These are phyloP conservation scores for Platycnemis pennipes DNA, from an alignment of 2,888 invertebrate species.

Conservation along the genomic window DNA sequence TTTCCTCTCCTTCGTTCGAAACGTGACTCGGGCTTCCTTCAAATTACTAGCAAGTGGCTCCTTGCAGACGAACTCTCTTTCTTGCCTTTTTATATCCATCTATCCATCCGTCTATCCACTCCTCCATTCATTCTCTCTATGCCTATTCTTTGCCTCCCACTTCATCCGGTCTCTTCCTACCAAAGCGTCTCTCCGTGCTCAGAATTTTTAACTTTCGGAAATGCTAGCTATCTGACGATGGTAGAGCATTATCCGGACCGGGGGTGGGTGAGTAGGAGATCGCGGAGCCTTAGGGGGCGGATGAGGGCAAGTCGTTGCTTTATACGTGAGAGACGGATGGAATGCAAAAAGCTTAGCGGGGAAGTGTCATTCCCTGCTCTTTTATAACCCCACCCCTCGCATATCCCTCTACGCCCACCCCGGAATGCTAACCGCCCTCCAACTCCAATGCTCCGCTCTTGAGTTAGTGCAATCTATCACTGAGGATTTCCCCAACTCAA, in stretches of 20 bases:
- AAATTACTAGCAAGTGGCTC: conserved; percentile 12
- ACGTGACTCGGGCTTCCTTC: background rate
- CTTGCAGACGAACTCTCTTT: background rate
- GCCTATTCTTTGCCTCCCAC: background rate
- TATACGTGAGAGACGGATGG: conserved; percentile 16
- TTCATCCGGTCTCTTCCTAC: background rate
- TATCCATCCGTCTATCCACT: background rate
- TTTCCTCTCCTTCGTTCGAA: background rate
- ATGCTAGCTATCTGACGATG: conserved; percentile 22
- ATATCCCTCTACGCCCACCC: background rate
- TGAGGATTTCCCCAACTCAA: background rate
- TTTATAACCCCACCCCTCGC: background rate
- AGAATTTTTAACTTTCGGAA: background rate
- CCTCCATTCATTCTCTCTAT: background rate
- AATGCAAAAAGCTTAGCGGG: background rate
- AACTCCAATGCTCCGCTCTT: background rate
- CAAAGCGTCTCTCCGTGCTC: background rate
- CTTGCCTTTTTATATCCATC: background rate
- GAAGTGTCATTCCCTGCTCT: background rate
- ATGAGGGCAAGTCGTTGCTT: background rate
- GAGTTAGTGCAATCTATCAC: background rate
- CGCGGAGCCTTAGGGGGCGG: background rate
- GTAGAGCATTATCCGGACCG: background rate
- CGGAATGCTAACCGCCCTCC: background rate
- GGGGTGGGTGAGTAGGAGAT: background rate